Evolutionary conservation across 2,888 invertebrate species (phyloP), one percentile per base, ranked within the genome.

Genomic region (Eugnorisma glareosa): DNA sequence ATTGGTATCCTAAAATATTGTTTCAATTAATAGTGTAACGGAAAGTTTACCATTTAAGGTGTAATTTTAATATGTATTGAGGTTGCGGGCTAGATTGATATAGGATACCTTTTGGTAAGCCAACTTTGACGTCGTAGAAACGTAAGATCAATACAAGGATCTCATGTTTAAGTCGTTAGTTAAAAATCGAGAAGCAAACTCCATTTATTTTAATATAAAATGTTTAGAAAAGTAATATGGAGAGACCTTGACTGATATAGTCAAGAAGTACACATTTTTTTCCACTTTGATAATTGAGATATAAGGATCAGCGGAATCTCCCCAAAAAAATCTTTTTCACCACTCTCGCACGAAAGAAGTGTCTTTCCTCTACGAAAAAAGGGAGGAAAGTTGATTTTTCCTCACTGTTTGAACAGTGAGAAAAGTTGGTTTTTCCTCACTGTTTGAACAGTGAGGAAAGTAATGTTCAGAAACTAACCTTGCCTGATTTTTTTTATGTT

Each of bases 21-120:
- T 48, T 68, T 51, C 24, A 63, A 21, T 70, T 72, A 69, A 59
- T 71, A 74, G 35, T 69, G 59, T 35, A 73, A 73, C 35, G 76
- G 76, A 64, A 74, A 76, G 75, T 85, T 69, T 74, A 67, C 78
- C 63, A 70, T 84, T 57, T 66, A 57, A 51, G 24, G 37, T 59
- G 11, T 21, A 11, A 31, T 74, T 77, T 72, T 15, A 66, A 28
- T 61, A 73, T 73, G 63, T 61, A n/a, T 84, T 71, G 66, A 48
- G 51, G 70, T 61, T 64, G 40, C 37, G 64, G 71, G 64, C 48
- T 79, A 68, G 54, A 73, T 69, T 63, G 37, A 73, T 76, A 64
- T 74, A 64, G 59, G 45, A 61, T 75, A 68, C 43, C 13, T 10
- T 67, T 72, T 15, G n/a, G 31, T 28, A 57, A 67, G 48, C n/a